Conservation (phyloP, 2,113 vertebrate genomes). For the Alectura lathami region DNA sequence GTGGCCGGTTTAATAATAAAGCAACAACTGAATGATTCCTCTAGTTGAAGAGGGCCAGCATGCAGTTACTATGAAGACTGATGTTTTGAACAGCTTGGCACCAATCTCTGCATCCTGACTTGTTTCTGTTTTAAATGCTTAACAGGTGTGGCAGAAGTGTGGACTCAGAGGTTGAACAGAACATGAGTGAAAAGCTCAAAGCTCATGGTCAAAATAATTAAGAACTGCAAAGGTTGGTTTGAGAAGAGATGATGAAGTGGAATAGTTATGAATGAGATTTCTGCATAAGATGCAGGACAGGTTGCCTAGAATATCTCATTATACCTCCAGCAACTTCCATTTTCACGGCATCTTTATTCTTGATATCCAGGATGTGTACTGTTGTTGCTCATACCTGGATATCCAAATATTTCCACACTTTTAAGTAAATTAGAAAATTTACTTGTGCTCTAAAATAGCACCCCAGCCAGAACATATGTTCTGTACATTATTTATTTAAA, state of each 20-base stretch:
- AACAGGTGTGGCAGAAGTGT: neutral
- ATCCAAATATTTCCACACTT: neutral
- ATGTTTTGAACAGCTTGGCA: neutral
- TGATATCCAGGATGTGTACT: neutral
- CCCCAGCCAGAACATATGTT: neutral
- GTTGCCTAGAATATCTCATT: neutral
- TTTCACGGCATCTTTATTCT: neutral
- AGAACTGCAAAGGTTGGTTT: neutral
- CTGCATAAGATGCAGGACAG: neutral
- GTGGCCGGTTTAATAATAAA: neutral
- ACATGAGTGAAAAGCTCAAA: rapidly evolving
- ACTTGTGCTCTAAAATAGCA: neutral
- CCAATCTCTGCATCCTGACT: neutral
- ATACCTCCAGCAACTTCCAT: neutral
- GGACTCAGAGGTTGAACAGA: neutral
- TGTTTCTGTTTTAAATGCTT: neutral
- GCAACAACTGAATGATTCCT: neutral
- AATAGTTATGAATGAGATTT: neutral
- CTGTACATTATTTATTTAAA: neutral
- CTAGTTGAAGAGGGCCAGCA: neutral
- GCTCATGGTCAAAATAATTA: neutral
- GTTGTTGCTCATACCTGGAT: neutral
- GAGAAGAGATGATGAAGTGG: neutral
- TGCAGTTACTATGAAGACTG: neutral
- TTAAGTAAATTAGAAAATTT: neutral